Evolutionary conservation across 2,888 invertebrate genomes (phyloP).

Genomic region (Formica aserva): DNA sequence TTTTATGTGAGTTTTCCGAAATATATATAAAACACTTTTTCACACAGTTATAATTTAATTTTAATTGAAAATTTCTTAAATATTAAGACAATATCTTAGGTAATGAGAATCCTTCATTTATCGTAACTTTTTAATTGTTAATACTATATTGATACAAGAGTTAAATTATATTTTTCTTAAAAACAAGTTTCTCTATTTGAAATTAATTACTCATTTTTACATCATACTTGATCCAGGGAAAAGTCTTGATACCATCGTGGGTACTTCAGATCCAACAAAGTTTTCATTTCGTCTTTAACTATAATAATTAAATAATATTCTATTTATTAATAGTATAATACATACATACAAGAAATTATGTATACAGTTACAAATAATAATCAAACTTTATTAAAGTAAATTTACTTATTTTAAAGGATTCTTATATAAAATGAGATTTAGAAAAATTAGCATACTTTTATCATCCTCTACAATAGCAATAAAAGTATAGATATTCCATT

Average conservation of each 20-base stretch:
- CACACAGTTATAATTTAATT: background rate
- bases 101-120: background rate
- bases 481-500: background rate
- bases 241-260: conserved; percentile 73
- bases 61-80: background rate
- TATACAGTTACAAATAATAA: background rate
- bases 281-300: background rate
- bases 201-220: background rate
- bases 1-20: background rate
- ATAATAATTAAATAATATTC: conserved; percentile 13
- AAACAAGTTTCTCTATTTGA: background rate
- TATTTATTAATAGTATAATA: conserved; percentile 6
- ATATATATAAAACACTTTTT: background rate
- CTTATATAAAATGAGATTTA: conserved; percentile 5
- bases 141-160: background rate
- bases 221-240: conserved; percentile 67
- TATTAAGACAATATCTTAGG: background rate
- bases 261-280: background rate
- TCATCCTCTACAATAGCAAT: background rate
- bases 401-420: background rate
- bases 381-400: background rate
- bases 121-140: background rate
- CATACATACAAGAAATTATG: background rate
- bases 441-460: background rate
- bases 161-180: conserved; percentile 10